Conservation (phyloP, 2,113 vertebrate species). For the Chaenocephalus aceratus region DNA sequence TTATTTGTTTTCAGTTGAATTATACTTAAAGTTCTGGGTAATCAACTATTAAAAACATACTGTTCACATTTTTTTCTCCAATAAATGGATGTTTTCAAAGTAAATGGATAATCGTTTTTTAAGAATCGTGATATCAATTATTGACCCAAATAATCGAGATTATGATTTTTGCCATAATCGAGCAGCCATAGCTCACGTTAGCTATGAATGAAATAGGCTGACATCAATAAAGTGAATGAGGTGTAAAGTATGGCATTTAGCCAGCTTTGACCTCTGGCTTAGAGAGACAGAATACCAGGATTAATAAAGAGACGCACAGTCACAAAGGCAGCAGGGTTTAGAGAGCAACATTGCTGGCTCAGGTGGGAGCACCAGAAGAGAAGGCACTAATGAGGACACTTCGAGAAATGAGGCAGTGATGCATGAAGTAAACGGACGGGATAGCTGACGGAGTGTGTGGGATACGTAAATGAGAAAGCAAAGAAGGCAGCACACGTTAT, state of each 20-base stretch:
- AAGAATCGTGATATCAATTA: no score
- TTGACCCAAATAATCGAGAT: no score
- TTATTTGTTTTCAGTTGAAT: no score
- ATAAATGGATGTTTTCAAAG: no score
- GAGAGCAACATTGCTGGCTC: constrained; percentile 22
- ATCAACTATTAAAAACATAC: no score
- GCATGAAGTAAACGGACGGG: background rate
- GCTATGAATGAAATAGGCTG: constrained; percentile 34
- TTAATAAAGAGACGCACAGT: background rate
- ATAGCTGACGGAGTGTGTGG: constrained; percentile 1
- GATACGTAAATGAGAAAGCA: constrained; percentile 5
- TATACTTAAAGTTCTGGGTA: no score
- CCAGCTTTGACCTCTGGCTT: constrained; percentile 22
- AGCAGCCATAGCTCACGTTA: background rate
- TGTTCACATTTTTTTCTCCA: no score
- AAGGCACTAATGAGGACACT: constrained; percentile 25
- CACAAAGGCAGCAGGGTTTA: constrained; percentile 16
- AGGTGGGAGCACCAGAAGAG: constrained; percentile 20
- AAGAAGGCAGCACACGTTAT: background rate
- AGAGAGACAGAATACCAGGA: accelerated
- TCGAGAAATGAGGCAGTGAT: constrained; percentile 23
- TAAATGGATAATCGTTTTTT: no score
- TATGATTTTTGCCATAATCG: no score
- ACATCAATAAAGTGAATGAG: constrained; percentile 27
- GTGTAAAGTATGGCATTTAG: constrained; percentile 12